Evolutionary conservation across 2,888 invertebrate genomes (phyloP), one percentile per base, ranked within the genome.

Genomic region (Halictus ligatus): DNA sequence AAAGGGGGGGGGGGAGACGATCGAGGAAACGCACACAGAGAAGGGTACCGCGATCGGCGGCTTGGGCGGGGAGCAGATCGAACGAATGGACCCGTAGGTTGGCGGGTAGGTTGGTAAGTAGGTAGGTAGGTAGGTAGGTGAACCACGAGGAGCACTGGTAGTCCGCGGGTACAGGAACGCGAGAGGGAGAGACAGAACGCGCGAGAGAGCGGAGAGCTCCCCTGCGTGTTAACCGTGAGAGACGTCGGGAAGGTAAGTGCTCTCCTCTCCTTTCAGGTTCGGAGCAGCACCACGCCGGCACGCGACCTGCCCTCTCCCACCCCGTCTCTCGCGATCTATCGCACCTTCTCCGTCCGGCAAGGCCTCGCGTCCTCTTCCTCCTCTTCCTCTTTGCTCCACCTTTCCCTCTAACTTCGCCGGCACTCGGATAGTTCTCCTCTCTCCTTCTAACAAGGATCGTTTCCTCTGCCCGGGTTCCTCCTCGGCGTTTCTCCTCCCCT

Each of bases 271-370:
- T 90, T 88, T 88, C 89, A 87, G 88, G 86, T 85, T 86, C 88
- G 90, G 92, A 93, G 93, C 89, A 93, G 93, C 94, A 94, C 93
- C 94, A 94, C 91, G 94, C 94, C 94, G 94, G 94, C 94, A 94
- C 94, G 94, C 94, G 94, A 94, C 94, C 93, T 94, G 93, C 92
- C 93, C 92, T 92, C 87, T 88, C 88, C 88, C 88, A 84, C 84
- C 91, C 88, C 84, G 73, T 74, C 67, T 75, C 87, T 13, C 85
- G 77, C 81, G 85, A 85, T 83, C 82, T 78, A 88, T 80, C 86
- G 80, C 81, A 73, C 50, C 74, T 74, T 43, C 73, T 48, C 72
- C 69, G 29, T 74, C 46, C 48, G 48, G 48, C 73, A 18, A 29
- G 29, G 67, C 35, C 67, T 67, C 67, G 69, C 69, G 69, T 69